phyloP scores from a whole-genome alignment of 1,140 invertebrate genomes.

The Anoplophora glabripennis region DNA sequence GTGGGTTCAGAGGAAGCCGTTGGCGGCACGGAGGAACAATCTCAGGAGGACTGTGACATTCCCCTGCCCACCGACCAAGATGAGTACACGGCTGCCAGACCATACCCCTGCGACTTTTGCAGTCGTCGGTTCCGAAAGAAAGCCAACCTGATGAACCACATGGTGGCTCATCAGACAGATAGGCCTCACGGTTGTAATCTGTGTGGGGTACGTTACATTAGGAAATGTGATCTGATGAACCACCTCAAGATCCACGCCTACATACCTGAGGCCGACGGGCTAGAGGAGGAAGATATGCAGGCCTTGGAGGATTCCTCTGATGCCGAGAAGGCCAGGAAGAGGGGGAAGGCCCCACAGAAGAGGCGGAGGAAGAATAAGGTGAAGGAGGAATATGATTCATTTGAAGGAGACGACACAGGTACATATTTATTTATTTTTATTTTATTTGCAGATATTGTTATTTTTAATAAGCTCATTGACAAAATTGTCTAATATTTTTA shows the following conservation, averaged over 20 bases:
- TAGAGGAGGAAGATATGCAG: conserved; percentile 42
- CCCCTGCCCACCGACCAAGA: conserved; percentile 78
- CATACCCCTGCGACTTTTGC: conserved; percentile 82
- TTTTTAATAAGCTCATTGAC: not conserved
- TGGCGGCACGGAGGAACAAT: conserved; percentile 55
- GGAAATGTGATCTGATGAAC: conserved; percentile 75
- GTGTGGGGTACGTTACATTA: conserved; percentile 72
- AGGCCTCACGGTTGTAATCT: conserved; percentile 73
- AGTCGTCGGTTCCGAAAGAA: conserved; percentile 78
- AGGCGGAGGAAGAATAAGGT: conserved; percentile 32
- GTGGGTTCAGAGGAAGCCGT: conserved; percentile 56
- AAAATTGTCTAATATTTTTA: not conserved
- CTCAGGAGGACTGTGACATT: conserved; percentile 68
- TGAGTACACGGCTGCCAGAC: conserved; percentile 74
- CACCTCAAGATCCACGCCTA: conserved; percentile 78
- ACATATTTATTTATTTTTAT: not conserved
- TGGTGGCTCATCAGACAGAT: conserved; percentile 79
- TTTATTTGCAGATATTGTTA: not conserved
- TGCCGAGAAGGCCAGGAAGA: conserved; percentile 23
- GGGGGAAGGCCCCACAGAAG: conserved; percentile 21
- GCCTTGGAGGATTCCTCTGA: conserved; percentile 33
- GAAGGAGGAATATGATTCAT: conserved; percentile 40
- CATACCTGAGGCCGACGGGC: conserved; percentile 53
- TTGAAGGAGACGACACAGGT: conserved; percentile 7
- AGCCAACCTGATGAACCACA: conserved; percentile 77